Evolutionary conservation across 30 jellyfish, hydroid and myxozoan genomes (phyloP).

Genomic region (Chironex yamaguchii): DNA sequence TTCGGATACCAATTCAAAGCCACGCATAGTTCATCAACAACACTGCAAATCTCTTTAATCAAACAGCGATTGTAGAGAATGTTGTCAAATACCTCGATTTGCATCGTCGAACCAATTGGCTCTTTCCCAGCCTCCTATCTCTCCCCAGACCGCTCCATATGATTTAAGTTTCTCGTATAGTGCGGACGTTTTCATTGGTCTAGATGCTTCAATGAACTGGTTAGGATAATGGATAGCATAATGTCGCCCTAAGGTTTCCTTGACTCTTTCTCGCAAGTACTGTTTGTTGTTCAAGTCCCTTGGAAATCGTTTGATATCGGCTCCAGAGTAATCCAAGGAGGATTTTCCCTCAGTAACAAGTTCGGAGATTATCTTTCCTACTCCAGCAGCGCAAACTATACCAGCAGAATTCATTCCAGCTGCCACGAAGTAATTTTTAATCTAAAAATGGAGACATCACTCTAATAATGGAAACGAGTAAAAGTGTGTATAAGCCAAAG

Average conservation of each 20-base stretch:
- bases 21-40: too few species aligned
- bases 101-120: slow-evolving; percentile 56
- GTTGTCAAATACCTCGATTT: slow-evolving; percentile 45
- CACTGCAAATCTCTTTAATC: too few species aligned
- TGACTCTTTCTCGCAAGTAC: slow-evolving; percentile 55
- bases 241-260: slow-evolving; percentile 28
- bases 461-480: too few species aligned
- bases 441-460: slow-evolving; percentile 62
- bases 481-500: too few species aligned
- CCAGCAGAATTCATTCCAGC: slow-evolving; percentile 91
- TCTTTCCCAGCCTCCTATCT: slow-evolving; percentile 83
- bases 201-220: slow-evolving; percentile 1
- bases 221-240: slow-evolving; percentile 74
- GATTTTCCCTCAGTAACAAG: slow-evolving; percentile 66
- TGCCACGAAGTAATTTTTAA: slow-evolving; percentile 79
- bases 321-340: slow-evolving; percentile 53
- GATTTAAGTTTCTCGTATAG: slow-evolving; percentile 55
- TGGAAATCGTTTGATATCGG: slow-evolving; percentile 65
- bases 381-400: slow-evolving; percentile 74
- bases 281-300: slow-evolving; percentile 76
- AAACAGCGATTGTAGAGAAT: too few species aligned
- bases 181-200: slow-evolving; percentile 79
- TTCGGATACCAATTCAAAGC: too few species aligned
- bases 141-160: slow-evolving; percentile 83
- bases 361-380: slow-evolving; percentile 79